phyloP scores from a whole-genome alignment of 2,888 invertebrate genomes.

The Himalopsyche japonica region DNA sequence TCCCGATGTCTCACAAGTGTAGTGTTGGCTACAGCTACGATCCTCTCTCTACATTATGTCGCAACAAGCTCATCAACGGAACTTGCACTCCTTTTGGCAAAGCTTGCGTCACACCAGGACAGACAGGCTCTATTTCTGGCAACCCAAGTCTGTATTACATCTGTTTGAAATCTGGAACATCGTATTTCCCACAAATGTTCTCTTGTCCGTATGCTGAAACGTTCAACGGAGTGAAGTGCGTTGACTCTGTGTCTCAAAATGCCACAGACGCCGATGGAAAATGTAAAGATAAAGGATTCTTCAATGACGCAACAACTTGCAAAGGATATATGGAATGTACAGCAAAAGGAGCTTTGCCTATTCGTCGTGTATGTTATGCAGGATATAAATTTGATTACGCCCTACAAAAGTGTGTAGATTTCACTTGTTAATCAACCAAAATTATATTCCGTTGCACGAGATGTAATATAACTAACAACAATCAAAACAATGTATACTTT shows the following conservation, averaged over 20 bases:
- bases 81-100: background rate
- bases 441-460: too few relatives aligned
- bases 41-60: slow-evolving; percentile 8
- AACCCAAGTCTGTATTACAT: slow-evolving; percentile 16
- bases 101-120: background rate
- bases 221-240: background rate
- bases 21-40: background rate
- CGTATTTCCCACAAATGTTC: background rate
- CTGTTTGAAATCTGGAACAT: background rate
- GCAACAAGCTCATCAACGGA: background rate
- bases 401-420: background rate
- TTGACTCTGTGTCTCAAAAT: background rate
- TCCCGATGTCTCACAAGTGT: background rate
- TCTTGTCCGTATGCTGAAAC: background rate
- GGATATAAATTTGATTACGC: background rate
- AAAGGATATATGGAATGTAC: background rate
- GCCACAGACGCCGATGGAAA: background rate
- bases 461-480: too few relatives aligned
- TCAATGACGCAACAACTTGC: slow-evolving; percentile 5
- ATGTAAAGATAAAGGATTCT: background rate
- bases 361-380: background rate
- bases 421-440: background rate
- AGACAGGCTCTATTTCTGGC: background rate
- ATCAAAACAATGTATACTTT: too few relatives aligned
- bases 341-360: background rate